phyloP scores from a whole-genome alignment of 2,797 vertebrate genomes.

The Xiphophorus birchmanni region DNA sequence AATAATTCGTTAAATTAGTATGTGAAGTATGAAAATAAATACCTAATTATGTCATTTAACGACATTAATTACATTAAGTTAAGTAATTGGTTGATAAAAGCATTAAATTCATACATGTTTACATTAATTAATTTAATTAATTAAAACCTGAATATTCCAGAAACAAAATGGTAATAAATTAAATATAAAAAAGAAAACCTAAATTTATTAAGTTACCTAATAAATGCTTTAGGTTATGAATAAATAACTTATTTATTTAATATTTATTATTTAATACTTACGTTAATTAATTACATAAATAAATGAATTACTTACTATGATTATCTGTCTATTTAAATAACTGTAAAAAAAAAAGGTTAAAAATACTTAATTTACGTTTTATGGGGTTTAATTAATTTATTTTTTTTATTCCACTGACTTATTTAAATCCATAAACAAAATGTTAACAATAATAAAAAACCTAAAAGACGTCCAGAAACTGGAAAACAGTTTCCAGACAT shows the following conservation, averaged over 20 bases:
- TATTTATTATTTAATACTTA: too few relatives aligned
- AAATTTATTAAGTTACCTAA: neutral
- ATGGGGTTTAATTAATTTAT: neutral
- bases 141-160: too few relatives aligned
- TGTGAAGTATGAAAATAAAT: too few relatives aligned
- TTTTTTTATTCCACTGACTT: neutral
- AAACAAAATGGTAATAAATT: too few relatives aligned
- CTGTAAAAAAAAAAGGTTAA: neutral
- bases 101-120: too few relatives aligned
- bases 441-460: neutral
- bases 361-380: neutral
- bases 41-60: too few relatives aligned
- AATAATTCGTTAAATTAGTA: too few relatives aligned
- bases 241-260: too few relatives aligned
- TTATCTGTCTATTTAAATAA: neutral
- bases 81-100: too few relatives aligned
- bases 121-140: too few relatives aligned
- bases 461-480: neutral
- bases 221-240: neutral
- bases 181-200: too few relatives aligned
- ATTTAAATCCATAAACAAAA: neutral
- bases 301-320: neutral
- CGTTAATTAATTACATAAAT: neutral
- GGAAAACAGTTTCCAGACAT: neutral
- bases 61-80: too few relatives aligned